These are phyloP conservation scores for Thaumetopoea pityocampa DNA, from an alignment of 1,140 invertebrate genomes.

Conservation along the genomic window DNA sequence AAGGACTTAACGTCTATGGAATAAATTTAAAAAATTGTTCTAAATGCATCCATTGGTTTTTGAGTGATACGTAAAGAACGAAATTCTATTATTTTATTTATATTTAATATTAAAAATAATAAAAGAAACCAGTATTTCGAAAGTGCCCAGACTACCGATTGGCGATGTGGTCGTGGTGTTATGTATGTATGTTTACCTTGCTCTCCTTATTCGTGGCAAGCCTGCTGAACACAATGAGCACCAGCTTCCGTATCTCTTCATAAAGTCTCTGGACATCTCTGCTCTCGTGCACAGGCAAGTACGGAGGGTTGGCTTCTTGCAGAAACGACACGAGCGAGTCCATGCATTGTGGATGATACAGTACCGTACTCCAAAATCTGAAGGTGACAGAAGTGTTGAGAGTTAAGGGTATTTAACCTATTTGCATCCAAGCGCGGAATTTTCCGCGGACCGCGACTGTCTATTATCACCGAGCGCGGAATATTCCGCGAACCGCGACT, in stretches of 20 bases:
- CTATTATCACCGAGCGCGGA: no score
- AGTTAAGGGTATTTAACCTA: no score
- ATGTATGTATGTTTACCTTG: constrained; percentile 75
- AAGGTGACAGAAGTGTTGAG: constrained; percentile 29
- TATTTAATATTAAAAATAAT: no score
- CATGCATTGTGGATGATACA: constrained; percentile 82
- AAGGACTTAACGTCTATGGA: no score
- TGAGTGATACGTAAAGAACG: no score
- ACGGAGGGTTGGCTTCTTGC: constrained; percentile 83
- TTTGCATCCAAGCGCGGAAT: no score
- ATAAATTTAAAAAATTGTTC: constrained; percentile 3
- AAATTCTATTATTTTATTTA: no score
- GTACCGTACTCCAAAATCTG: constrained; percentile 89
- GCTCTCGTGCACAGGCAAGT: constrained; percentile 72
- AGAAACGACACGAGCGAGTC: constrained; percentile 83
- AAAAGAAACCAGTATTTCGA: no score
- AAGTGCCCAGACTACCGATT: no score
- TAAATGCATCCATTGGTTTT: not conserved
- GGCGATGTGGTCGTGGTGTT: no score
- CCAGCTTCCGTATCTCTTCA: constrained; percentile 77
- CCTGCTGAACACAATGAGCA: constrained; percentile 83
- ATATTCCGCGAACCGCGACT: no score
- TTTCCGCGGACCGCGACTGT: no score
- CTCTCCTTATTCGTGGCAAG: constrained; percentile 86
- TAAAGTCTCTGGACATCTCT: constrained; percentile 58